Conservation (phyloP, 2,888 invertebrate species). For the Synergus japonicus region DNA sequence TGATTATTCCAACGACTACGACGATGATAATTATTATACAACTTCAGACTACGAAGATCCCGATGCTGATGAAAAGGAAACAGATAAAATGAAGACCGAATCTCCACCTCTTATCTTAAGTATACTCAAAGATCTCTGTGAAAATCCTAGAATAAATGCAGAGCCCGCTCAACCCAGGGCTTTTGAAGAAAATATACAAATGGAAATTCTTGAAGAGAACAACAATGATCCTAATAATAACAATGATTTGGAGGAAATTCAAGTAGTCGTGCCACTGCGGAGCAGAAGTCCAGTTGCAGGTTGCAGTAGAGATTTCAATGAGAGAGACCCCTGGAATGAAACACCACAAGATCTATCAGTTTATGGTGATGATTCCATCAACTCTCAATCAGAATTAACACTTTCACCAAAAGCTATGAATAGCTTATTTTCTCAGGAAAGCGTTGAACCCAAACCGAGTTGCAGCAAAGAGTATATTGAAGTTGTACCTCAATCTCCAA, state of each 20-base stretch:
- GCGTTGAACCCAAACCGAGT: neutral
- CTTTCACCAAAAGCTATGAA: neutral
- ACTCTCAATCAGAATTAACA: conserved; percentile 2
- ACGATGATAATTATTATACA: conserved; percentile 44
- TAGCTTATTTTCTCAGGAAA: neutral
- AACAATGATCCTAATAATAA: conserved; percentile 70
- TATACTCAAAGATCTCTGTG: conserved; percentile 22
- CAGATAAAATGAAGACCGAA: neutral
- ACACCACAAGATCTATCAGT: neutral
- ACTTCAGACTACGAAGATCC: conserved; percentile 38
- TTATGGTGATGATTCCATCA: conserved; percentile 41
- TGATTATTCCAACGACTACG: conserved; percentile 48
- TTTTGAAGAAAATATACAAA: neutral
- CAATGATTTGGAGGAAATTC: conserved; percentile 50
- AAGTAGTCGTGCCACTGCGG: neutral
- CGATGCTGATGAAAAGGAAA: neutral
- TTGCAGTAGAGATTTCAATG: conserved; percentile 62
- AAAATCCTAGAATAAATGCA: neutral
- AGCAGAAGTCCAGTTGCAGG: conserved; percentile 59
- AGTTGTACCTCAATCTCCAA: neutral
- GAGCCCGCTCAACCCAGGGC: neutral
- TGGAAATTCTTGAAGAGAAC: conserved; percentile 64
- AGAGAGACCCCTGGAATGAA: neutral
- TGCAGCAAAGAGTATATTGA: conserved; percentile 9
- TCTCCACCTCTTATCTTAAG: conserved; percentile 35